Conservation (phyloP, 2,113 vertebrate genomes). For the Lepus americanus region DNA sequence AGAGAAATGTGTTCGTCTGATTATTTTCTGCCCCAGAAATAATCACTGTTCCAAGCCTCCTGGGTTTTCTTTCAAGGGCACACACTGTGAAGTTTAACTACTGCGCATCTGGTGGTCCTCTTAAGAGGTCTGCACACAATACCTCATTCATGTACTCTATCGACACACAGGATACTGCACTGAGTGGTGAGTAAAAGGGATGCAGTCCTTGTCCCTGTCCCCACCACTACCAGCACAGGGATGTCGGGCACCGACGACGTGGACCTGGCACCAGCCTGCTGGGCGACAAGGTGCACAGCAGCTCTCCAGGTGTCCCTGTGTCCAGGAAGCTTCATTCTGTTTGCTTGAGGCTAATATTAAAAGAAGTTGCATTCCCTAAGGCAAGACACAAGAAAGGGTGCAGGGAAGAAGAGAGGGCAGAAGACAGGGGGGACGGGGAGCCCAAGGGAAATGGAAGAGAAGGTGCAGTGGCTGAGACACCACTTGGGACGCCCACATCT, state of each 20-base stretch:
- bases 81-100: not conserved
- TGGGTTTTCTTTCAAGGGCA: not conserved
- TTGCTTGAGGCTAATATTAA: not conserved
- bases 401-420: not conserved
- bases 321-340: not conserved
- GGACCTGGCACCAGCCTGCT: not conserved
- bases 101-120: not conserved
- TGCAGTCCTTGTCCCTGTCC: not conserved
- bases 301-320: not conserved
- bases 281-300: not conserved
- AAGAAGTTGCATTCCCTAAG: not conserved
- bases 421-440: no score
- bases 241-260: no score
- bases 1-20: not conserved
- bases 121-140: slow-evolving; percentile 44
- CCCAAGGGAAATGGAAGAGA: not conserved
- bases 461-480: no score
- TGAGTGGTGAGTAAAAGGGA: not conserved
- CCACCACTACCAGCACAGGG: not conserved
- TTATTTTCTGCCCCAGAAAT: slow-evolving; percentile 55
- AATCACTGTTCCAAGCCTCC: slow-evolving; percentile 26
- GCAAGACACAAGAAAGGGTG: not conserved
- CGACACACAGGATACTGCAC: not conserved
- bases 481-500: no score
- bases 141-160: not conserved